Conservation (phyloP, 2,888 invertebrate genomes). For the Atrina japonica region DNA sequence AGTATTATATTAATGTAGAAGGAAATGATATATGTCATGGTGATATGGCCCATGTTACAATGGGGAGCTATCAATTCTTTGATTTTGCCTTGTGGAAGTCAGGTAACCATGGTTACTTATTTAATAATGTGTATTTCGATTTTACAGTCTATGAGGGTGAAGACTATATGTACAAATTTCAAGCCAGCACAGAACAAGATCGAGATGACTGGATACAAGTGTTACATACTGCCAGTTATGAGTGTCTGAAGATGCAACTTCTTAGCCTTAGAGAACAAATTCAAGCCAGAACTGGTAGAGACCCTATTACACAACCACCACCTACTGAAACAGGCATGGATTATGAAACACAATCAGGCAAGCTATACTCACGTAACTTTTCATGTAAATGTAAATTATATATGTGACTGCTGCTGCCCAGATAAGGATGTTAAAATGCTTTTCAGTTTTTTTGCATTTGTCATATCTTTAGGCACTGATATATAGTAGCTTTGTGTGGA, state of each 20-base stretch:
- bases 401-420: no score
- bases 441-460: not conserved
- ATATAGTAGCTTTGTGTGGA: not conserved
- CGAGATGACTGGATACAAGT: conserved; percentile 92
- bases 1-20: no score
- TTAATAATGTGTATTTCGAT: conserved; percentile 2
- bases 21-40: no score
- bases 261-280: conserved; percentile 80
- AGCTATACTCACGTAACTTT: no score
- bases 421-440: no score
- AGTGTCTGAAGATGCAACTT: conserved; percentile 89
- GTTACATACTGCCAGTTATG: conserved; percentile 91
- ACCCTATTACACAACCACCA: conserved; percentile 69
- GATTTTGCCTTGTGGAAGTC: no score
- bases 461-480: not conserved
- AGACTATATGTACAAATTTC: conserved; percentile 88
- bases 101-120: not conserved
- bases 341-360: conserved; percentile 65
- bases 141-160: conserved; percentile 84
- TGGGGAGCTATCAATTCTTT: no score
- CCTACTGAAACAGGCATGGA: conserved; percentile 66
- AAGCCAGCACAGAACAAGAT: conserved; percentile 90
- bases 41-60: no score
- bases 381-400: no score
- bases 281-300: conserved; percentile 73